Percentiles rank a stretch among this genome's conserved stretches.
Evolutionary conservation across 2,113 vertebrate species (phyloP).

Genomic region (Boleophthalmus pectinirostris): DNA sequence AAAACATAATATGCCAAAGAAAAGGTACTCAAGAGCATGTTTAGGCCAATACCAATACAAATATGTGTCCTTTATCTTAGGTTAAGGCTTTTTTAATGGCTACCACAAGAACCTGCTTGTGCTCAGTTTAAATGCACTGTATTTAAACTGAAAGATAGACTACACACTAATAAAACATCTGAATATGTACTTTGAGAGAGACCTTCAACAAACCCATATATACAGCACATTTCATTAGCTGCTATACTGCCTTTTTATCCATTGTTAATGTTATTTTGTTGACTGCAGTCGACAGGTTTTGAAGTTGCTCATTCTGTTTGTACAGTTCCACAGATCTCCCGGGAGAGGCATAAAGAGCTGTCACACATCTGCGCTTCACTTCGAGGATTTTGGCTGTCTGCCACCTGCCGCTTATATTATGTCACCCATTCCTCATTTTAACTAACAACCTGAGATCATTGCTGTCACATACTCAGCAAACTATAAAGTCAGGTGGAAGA

Average conservation of each 20-base stretch:
- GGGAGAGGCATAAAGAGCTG: slow-evolving; percentile 8
- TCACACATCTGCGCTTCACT: slow-evolving; percentile 27
- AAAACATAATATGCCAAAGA: no score
- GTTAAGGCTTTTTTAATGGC: no score
- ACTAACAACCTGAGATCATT: slow-evolving; percentile 36
- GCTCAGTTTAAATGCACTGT: no score
- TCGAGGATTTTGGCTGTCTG: slow-evolving; percentile 26
- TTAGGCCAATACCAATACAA: no score
- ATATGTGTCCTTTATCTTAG: no score
- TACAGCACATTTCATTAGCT: neutral
- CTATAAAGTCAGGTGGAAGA: slow-evolving; percentile 22
- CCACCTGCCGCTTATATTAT: slow-evolving; percentile 31
- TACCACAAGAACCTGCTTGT: no score
- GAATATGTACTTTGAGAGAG: neutral
- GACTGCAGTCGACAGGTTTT: neutral
- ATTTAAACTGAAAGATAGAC: no score
- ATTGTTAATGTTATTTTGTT: neutral
- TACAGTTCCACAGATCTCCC: slow-evolving; percentile 12
- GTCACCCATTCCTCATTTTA: slow-evolving; percentile 37
- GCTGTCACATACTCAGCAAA: slow-evolving; percentile 44
- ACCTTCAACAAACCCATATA: neutral
- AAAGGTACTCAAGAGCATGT: no score
- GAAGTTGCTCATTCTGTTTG: neutral
- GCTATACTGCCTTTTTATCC: slow-evolving; percentile 3
- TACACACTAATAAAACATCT: neutral